A percentile compares a stretch with the other conserved stretches of the same genome.
Evolutionary conservation across 2,888 invertebrate species (phyloP).

Genomic region (Gerosis bhagava): DNA sequence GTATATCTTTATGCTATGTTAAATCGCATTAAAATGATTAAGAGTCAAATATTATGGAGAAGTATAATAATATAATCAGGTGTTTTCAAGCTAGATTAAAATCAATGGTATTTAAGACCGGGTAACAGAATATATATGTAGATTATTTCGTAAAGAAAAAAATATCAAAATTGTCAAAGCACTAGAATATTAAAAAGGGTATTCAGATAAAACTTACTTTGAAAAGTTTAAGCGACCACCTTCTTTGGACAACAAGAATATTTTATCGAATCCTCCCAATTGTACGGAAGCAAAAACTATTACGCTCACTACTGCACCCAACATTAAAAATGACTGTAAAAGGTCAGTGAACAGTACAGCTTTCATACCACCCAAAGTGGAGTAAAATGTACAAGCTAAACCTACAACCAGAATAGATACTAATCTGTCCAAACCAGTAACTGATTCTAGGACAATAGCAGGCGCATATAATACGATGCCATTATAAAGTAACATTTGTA

Average conservation of each 20-base stretch:
- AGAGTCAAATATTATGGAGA: too few relatives aligned
- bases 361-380: slow-evolving; percentile 95
- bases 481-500: slow-evolving; percentile 95
- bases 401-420: slow-evolving; percentile 89
- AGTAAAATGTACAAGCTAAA: slow-evolving; percentile 92
- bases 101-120: too few relatives aligned
- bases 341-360: slow-evolving; percentile 95
- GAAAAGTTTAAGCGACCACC: slow-evolving; percentile 87
- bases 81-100: too few relatives aligned
- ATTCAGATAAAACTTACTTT: slow-evolving; percentile 83
- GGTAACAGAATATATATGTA: too few relatives aligned
- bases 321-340: slow-evolving; percentile 93
- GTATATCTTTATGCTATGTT: too few relatives aligned
- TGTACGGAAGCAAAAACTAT: slow-evolving; percentile 88
- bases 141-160: too few relatives aligned
- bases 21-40: too few relatives aligned
- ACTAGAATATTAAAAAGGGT: too few relatives aligned
- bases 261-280: slow-evolving; percentile 86
- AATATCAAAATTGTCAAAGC: too few relatives aligned
- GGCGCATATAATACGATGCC: slow-evolving; percentile 97
- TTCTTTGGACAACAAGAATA: slow-evolving; percentile 87
- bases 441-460: slow-evolving; percentile 93
- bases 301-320: slow-evolving; percentile 90
- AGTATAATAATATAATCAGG: too few relatives aligned
- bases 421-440: slow-evolving; percentile 89